These are phyloP conservation scores for Acestrorhynchus altus DNA, from an alignment of 2,797 vertebrate species.

Conservation along the genomic window DNA sequence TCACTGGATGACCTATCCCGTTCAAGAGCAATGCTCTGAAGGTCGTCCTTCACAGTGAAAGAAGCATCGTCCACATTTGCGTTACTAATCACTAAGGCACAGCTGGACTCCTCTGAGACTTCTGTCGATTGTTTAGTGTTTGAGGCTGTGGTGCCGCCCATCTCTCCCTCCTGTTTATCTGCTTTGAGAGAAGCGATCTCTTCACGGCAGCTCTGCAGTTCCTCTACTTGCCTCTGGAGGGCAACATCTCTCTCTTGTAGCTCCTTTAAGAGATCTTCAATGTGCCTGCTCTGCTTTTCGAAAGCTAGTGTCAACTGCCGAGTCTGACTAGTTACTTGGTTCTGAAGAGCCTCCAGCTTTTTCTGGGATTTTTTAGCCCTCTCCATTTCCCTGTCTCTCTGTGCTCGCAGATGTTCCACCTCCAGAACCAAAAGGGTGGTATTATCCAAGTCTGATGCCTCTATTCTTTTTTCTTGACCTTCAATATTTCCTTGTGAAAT, in stretches of 20 bases:
- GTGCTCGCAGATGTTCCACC: constrained; percentile 65
- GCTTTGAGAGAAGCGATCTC: constrained; percentile 61
- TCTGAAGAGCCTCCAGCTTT: constrained; percentile 79
- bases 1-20: constrained; percentile 19
- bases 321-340: constrained; percentile 80
- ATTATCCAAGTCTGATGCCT: constrained; percentile 49
- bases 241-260: constrained; percentile 74
- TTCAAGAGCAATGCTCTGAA: constrained; percentile 3
- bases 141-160: background rate
- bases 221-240: constrained; percentile 67
- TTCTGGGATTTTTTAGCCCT: constrained; percentile 69
- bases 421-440: constrained; percentile 62
- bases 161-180: constrained; percentile 30
- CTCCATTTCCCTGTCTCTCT: constrained; percentile 66
- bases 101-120: constrained; percentile 28
- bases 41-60: background rate
- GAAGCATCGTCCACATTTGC: constrained; percentile 6
- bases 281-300: constrained; percentile 81
- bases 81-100: constrained; percentile 35
- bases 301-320: constrained; percentile 80
- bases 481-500: constrained; percentile 37
- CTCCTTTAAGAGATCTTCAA: constrained; percentile 76
- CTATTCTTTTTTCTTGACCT: constrained; percentile 6
- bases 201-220: constrained; percentile 68
- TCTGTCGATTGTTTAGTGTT: constrained; percentile 18